These are phyloP conservation scores for Neolamprologus sp. DNA, from an alignment of 2,113 vertebrate species.

Conservation along the genomic window DNA sequence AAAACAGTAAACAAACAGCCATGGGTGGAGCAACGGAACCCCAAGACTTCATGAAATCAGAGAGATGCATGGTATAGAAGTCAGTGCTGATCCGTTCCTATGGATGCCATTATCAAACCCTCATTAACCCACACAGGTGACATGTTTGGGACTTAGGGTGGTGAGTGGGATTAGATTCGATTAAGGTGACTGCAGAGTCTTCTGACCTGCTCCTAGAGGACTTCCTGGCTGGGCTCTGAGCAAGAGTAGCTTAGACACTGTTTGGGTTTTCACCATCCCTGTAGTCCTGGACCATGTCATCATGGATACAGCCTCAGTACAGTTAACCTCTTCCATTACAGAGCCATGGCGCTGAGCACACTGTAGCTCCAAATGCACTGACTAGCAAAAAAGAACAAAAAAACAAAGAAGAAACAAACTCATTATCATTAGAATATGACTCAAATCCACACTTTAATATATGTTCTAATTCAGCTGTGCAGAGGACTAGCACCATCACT, in stretches of 20 bases:
- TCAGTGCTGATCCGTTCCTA: not conserved
- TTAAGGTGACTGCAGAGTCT: not conserved
- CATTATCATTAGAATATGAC: not conserved
- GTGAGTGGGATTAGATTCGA: not conserved
- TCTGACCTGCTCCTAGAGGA: constrained; percentile 45
- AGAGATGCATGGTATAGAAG: not conserved
- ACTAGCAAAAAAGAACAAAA: constrained; percentile 18
- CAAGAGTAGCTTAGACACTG: constrained; percentile 56
- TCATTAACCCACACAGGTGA: not conserved
- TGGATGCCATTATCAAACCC: not conserved
- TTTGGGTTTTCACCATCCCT: constrained; percentile 54
- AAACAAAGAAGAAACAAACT: not conserved
- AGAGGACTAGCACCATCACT: not conserved
- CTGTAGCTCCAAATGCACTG: constrained; percentile 51
- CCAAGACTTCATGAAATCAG: not conserved
- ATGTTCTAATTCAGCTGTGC: not conserved
- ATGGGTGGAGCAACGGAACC: not conserved
- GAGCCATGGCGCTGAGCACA: constrained; percentile 59
- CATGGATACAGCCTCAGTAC: constrained; percentile 64
- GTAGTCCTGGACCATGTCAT: constrained; percentile 22
- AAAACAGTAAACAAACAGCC: not conserved
- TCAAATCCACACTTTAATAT: not conserved
- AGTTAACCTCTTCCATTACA: constrained; percentile 71
- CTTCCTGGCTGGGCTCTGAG: constrained; percentile 60
- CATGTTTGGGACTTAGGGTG: not conserved